Conservation (phyloP, 2,888 invertebrate genomes). For the Apeira syringaria region DNA sequence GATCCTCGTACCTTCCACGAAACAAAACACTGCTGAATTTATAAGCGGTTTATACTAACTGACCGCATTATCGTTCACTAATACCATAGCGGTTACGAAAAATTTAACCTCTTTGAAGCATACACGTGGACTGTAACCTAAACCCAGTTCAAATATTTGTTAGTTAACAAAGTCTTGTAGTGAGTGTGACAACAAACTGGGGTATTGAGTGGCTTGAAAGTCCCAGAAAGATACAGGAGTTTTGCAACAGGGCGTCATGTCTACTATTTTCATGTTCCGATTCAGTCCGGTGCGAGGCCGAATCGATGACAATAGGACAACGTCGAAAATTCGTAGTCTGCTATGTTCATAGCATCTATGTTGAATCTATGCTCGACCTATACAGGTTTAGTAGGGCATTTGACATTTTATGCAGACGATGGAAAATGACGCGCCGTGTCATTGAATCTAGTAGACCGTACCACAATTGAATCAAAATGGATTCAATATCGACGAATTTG, state of each 20-base stretch:
- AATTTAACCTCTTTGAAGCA: slow-evolving; percentile 33
- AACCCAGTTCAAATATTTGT: slow-evolving; percentile 27
- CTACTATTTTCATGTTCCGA: too few species aligned
- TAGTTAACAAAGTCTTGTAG: slow-evolving; percentile 45
- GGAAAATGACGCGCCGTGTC: too few species aligned
- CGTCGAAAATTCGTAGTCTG: too few species aligned
- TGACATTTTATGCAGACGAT: too few species aligned
- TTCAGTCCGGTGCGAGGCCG: too few species aligned
- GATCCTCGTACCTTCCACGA: slow-evolving; percentile 50
- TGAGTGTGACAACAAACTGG: slow-evolving; percentile 56
- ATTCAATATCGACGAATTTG: too few species aligned
- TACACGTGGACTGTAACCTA: slow-evolving; percentile 16
- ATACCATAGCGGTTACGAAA: slow-evolving; percentile 32
- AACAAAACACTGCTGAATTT: slow-evolving; percentile 49
- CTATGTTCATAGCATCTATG: too few species aligned
- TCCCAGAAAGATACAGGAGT: slow-evolving; percentile 65
- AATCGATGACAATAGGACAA: too few species aligned
- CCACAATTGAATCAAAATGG: too few species aligned
- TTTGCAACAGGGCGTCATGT: slow-evolving; percentile 58
- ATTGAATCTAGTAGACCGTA: too few species aligned
- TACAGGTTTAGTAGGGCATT: too few species aligned
- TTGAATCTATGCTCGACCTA: too few species aligned
- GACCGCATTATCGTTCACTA: slow-evolving; percentile 39
- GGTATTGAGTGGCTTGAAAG: slow-evolving; percentile 45
- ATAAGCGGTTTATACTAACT: slow-evolving; percentile 48